Evolutionary conservation across 2,797 vertebrate species (phyloP).

Genomic region (Melanitta fusca): DNA sequence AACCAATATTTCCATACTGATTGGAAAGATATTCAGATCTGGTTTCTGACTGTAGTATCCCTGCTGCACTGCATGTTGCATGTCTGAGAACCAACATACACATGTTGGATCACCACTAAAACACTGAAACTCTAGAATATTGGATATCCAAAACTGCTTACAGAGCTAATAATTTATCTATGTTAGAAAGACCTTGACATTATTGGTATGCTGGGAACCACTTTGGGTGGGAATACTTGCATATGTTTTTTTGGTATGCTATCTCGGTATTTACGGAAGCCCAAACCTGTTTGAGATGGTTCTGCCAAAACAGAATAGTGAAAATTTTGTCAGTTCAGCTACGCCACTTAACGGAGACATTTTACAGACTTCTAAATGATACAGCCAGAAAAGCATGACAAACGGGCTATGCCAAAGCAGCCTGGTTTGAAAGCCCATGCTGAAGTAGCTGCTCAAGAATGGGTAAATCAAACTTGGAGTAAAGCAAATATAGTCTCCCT

Average conservation of each 20-base stretch:
- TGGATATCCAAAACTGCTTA: background rate
- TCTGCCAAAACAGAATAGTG: background rate
- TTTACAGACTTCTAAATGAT: background rate
- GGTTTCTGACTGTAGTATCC: background rate
- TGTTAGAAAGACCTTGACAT: background rate
- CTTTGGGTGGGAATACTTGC: background rate
- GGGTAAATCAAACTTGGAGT: background rate
- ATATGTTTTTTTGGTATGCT: background rate
- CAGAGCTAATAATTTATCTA: background rate
- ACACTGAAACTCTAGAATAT: background rate
- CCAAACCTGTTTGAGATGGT: background rate
- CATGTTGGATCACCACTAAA: background rate
- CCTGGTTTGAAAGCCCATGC: background rate
- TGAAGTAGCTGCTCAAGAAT: background rate
- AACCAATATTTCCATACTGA: background rate
- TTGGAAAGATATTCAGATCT: background rate
- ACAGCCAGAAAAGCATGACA: background rate
- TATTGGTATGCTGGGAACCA: background rate
- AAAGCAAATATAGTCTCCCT: background rate
- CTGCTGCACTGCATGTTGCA: accelerated
- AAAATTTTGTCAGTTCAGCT: background rate
- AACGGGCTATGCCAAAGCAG: background rate
- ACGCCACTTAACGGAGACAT: background rate
- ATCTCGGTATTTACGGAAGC: background rate
- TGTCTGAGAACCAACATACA: background rate